Conservation (phyloP, 2,888 invertebrate species). For the Drosophila conformis region DNA sequence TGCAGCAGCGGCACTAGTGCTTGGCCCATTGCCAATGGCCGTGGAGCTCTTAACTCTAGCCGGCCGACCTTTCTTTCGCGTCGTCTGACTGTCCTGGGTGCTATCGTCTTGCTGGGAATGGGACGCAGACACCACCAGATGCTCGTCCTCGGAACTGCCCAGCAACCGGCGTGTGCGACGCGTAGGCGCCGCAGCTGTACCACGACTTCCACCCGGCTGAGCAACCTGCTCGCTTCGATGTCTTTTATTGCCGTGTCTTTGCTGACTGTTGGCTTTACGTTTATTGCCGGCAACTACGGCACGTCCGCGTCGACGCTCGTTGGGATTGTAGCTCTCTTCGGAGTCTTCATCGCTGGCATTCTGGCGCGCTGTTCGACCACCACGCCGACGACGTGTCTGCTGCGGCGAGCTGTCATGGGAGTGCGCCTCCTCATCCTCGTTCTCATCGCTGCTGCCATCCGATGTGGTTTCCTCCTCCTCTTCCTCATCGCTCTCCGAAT, state of each 20-base stretch:
- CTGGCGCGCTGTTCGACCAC: conserved; percentile 54
- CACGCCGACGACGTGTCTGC: conserved; percentile 53
- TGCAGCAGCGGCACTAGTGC: conserved; percentile 65
- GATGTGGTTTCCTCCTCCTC: conserved; percentile 67
- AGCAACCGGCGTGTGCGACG: conserved; percentile 66
- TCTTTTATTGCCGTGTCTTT: conserved; percentile 49
- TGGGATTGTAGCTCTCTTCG: conserved; percentile 87
- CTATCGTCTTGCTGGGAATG: conserved; percentile 77
- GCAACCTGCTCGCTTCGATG: conserved; percentile 25
- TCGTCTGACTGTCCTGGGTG: conserved; percentile 76
- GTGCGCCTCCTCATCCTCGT: conserved; percentile 68
- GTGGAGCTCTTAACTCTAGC: conserved; percentile 42
- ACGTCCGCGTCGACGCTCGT: conserved; percentile 71
- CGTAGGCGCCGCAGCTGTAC: conserved; percentile 22
- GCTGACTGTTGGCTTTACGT: conserved; percentile 44
- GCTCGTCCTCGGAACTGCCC: conserved; percentile 76
- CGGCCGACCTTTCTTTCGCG: conserved; percentile 75
- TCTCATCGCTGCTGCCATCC: conserved; percentile 68
- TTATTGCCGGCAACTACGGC: conserved; percentile 42
- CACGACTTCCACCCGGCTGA: conserved; percentile 39
- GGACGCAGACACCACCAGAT: conserved; percentile 17
- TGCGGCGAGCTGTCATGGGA: conserved; percentile 59
- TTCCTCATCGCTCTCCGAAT: conserved; percentile 76
- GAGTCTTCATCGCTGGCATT: conserved; percentile 84
- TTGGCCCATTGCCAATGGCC: conserved; percentile 66